Evolutionary conservation across 2,113 vertebrate species (phyloP).

Genomic region (Tyto alba): DNA sequence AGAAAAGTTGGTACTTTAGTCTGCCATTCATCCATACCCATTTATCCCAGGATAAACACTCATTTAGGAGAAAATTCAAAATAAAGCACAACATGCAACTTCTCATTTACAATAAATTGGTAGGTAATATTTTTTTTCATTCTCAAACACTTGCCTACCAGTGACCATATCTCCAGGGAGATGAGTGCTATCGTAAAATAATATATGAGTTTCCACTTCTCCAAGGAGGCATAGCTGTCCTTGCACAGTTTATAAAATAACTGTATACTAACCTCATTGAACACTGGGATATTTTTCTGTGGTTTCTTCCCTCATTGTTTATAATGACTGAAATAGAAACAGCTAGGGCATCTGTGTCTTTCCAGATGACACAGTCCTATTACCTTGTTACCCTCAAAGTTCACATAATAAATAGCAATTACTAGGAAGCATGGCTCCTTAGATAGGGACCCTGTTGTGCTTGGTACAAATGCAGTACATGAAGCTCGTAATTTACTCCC

Average conservation of each 20-base stretch:
- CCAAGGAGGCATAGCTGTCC: background rate
- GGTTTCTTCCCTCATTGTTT: background rate
- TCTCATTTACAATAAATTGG: constrained; percentile 47
- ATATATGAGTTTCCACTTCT: background rate
- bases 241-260: background rate
- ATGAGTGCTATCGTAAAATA: constrained; percentile 10
- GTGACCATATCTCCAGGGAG: background rate
- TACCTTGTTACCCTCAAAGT: background rate
- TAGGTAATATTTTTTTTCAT: constrained; percentile 1
- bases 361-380: background rate
- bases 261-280: background rate
- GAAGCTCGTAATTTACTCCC: background rate
- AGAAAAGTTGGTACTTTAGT: constrained; percentile 55
- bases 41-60: constrained; percentile 64
- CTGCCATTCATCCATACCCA: constrained; percentile 51
- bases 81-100: constrained; percentile 49
- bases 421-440: background rate
- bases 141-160: background rate
- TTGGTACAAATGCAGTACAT: background rate
- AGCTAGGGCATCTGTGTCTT: background rate
- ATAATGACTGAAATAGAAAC: background rate
- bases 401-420: background rate
- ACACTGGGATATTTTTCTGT: background rate
- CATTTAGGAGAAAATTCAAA: constrained; percentile 65
- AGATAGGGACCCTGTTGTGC: background rate